Evolutionary conservation across 1,140 invertebrate genomes (phyloP), one percentile per base, ranked within the genome.

Genomic region (Drosophila novamexicana): DNA sequence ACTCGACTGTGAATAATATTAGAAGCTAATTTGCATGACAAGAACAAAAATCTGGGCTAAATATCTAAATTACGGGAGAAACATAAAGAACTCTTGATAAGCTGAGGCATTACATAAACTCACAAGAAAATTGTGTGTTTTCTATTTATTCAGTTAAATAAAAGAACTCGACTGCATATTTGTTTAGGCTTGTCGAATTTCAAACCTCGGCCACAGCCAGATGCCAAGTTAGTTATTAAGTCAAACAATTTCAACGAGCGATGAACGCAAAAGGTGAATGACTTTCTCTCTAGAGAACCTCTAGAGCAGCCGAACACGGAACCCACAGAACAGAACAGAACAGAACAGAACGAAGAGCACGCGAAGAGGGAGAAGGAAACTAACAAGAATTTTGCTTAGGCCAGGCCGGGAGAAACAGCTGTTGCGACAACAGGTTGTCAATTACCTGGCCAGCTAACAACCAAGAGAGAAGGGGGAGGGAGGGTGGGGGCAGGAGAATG

Each of bases 221-320:
- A 75, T 53, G 50, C 71, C 65, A 59, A 76, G 50, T 66, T 73
- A 70, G 62, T 71, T 73, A 77, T 66, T 72, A 64, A 88, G 66
- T 74, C 52, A 77, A 80, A 57, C 56, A 72, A 57, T 50, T 50
- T 47, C 36, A 22, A 53, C 36, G 57, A 47, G 39, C 53, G 49
- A 71, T 3, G 47, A 44, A 67, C 29, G 47, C 67, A 56, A 88
- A 86, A 88, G 84, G 84, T 88, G 84, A 88, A 88, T 88, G 84
- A 88, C 84, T 88, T 90, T 88, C 84, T 88, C 84, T 77, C 52
- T 40, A 61, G 54, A 56, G 59, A 53, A 63, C 18, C 9, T 29
- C 22, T 29, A 29, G 22, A 29, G 22, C 0, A 18, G 18, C 18
- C 18, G 18, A 18, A 18, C 18, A 18, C 18, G 18, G 18, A 29